phyloP scores from a whole-genome alignment of 2,113 vertebrate genomes.

The Oncorhynchus tshawytscha region DNA sequence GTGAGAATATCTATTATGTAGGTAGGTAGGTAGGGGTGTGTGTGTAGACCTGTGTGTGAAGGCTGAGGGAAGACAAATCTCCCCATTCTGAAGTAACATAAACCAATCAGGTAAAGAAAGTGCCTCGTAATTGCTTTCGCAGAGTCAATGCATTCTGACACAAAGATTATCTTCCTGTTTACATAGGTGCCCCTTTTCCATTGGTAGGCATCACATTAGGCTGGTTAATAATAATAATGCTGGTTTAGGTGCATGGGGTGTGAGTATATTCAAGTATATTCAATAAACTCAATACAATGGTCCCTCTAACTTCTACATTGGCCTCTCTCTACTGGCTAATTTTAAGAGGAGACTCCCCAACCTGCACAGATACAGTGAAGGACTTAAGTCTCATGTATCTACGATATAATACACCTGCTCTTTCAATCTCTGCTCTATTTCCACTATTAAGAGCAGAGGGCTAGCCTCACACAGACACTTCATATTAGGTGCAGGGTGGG shows the following conservation, averaged over 20 bases:
- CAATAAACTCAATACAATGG: conserved; percentile 66
- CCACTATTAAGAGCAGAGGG: conserved; percentile 50
- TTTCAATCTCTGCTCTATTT: conserved; percentile 10
- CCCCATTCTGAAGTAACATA: conserved; percentile 46
- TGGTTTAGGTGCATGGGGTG: conserved; percentile 76
- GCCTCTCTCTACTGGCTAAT: conserved; percentile 50
- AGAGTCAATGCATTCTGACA: conserved; percentile 55
- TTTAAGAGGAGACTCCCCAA: conserved; percentile 53
- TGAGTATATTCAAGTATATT: conserved; percentile 62
- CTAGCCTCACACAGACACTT: conserved; percentile 45
- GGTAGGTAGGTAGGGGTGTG: too few species aligned
- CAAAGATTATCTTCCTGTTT: conserved; percentile 50
- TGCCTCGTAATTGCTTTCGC: conserved; percentile 54
- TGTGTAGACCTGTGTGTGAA: conserved; percentile 2
- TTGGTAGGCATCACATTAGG: conserved; percentile 73
- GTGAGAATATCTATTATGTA: conserved; percentile 22
- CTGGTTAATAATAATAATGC: conserved; percentile 69
- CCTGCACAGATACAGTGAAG: conserved; percentile 47
- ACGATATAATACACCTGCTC: conserved; percentile 72
- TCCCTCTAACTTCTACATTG: conserved; percentile 68
- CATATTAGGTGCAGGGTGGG: conserved; percentile 54
- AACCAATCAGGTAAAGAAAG: conserved; percentile 56
- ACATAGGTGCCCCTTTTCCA: conserved; percentile 54
- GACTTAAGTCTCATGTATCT: conserved; percentile 59
- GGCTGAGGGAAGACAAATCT: conserved; percentile 34